Conservation (phyloP, 2,113 vertebrate species). For the Eptesicus fuscus region DNA sequence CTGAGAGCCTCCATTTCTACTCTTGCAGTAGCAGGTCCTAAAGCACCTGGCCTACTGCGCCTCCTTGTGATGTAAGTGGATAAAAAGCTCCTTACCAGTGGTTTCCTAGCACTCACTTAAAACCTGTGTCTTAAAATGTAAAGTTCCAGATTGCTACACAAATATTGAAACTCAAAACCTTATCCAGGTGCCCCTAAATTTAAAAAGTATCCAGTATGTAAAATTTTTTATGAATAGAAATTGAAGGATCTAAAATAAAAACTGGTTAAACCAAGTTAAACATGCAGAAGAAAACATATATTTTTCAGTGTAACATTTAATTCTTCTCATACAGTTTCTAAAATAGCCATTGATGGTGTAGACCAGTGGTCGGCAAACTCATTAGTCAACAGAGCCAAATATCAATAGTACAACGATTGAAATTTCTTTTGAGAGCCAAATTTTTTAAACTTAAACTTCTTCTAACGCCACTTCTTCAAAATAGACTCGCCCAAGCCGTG, state of each 20-base stretch:
- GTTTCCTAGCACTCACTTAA: neutral
- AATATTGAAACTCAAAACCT: neutral
- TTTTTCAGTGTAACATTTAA: neutral
- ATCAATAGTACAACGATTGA: too few species aligned
- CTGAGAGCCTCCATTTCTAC: neutral
- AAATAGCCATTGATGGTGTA: neutral
- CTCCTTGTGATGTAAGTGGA: neutral
- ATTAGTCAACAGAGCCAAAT: too few species aligned
- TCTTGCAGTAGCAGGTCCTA: too few species aligned
- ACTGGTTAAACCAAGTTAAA: neutral
- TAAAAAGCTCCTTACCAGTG: neutral
- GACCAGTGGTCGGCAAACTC: too few species aligned
- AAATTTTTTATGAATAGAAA: neutral
- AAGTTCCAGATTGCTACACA: neutral
- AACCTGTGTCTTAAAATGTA: neutral
- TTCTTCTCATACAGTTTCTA: neutral
- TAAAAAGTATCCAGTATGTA: neutral
- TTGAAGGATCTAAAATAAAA: conserved; percentile 9
- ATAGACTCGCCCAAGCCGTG: too few species aligned
- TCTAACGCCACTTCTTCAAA: too few species aligned
- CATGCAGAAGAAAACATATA: neutral
- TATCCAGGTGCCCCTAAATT: neutral
- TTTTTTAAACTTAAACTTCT: too few species aligned
- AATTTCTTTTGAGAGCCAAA: too few species aligned
- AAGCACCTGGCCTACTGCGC: neutral